Conservation (phyloP, 2,797 vertebrate species). For the Phrynocephalus forsythii region DNA sequence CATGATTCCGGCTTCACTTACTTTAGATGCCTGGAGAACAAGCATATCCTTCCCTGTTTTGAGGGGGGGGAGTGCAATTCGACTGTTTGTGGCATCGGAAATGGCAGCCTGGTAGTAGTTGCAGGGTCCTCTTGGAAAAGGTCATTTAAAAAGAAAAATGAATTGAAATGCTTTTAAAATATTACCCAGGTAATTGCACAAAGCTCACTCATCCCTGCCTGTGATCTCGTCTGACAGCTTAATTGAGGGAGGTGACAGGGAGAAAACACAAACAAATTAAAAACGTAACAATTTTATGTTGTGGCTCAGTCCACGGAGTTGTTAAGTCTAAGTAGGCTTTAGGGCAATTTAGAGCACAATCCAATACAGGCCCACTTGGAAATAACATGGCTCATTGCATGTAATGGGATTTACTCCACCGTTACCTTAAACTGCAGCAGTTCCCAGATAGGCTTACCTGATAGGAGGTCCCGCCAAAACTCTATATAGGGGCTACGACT, state of each 20-base stretch:
- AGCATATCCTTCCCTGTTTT: neutral
- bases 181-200: conserved; percentile 37
- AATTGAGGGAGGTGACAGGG: accelerated
- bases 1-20: neutral
- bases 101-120: neutral
- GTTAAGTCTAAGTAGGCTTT: neutral
- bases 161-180: conserved; percentile 5
- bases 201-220: conserved; percentile 20
- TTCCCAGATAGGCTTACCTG: neutral
- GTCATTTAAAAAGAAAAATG: neutral
- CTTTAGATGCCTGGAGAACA: neutral
- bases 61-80: neutral
- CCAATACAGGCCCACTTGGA: neutral
- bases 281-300: neutral
- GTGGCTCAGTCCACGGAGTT: neutral
- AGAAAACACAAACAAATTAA: neutral
- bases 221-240: conserved; percentile 47
- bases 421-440: too few relatives aligned
- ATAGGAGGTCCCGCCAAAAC: neutral
- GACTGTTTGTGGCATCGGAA: neutral
- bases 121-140: neutral
- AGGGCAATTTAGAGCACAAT: neutral
- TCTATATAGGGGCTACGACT: neutral
- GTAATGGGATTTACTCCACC: neutral
- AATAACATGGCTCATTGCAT: neutral